Base-by-base conservation (phyloP, 2,797 vertebrate genomes). In the Diplodus sargus region DNA sequence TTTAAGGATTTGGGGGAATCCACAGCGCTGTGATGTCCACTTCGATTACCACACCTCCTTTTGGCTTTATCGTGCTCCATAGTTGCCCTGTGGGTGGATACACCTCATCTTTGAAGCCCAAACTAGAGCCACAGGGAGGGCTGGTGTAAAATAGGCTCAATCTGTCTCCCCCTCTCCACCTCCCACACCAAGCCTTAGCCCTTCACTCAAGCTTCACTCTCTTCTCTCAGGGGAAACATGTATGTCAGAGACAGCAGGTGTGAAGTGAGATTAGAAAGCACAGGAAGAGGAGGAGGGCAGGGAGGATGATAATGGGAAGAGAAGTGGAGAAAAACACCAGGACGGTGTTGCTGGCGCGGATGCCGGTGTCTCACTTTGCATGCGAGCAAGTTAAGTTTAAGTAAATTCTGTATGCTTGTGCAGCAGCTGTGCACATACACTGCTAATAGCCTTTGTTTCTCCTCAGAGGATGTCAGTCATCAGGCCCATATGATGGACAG, bases 211-310 rank as follows among this genome's bases (percentile, higher is more conserved):
- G 83, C 87, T 89, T 90, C 90, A 81, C 82, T 85, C 81, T 89
- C 85, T 87, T 62, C 90, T 92, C 93, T 91, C 90, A n/a, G 89
- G 91, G 91, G 90, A 93, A 91, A 90, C 91, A 87, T 89, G 89
- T 87, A 89, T 91, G 92, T 93, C 91, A 92, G 88, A 88, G 89
- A 93, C 90, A 91, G 94, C 93, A 94, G 93, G 91, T 93, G 92
- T 92, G 91, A 93, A 92, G 91, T 84, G 90, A 93, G 94, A 94
- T 94, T 94, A 94, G 87, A 90, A 91, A 89, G 81, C 85, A 85
- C 70, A 87, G 87, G 78, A 83, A 78, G 81, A 87, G 76, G 83
- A 74, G 71, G 81, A 72, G 83, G 76, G 80, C 73, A 72, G 63
- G 58, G 56, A 65, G 87, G 65, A 83, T 22, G 87, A 87, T 87